Conservation (phyloP, 2,113 vertebrate species). For the Blennius ocellaris region DNA sequence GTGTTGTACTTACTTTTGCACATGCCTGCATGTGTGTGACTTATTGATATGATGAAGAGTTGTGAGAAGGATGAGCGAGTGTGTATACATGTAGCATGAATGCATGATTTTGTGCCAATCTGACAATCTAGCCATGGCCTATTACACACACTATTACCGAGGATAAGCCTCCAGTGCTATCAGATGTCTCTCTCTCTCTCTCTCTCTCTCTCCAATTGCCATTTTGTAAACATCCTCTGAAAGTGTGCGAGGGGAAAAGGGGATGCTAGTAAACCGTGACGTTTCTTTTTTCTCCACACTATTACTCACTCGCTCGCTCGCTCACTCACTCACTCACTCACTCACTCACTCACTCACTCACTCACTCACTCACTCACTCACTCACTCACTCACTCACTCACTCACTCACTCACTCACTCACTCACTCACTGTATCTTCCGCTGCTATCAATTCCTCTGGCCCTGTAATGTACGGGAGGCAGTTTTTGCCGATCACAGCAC, state of each 20-base stretch:
- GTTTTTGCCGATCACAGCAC: constrained; percentile 46
- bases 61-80: background rate
- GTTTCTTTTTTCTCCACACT: constrained; percentile 1
- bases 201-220: background rate
- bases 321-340: too few species aligned
- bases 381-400: too few species aligned
- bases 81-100: constrained; percentile 17
- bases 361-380: too few species aligned
- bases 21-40: background rate
- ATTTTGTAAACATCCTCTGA: background rate
- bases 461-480: constrained; percentile 26
- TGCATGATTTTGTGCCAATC: constrained; percentile 55
- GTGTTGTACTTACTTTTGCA: too few species aligned
- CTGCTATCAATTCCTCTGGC: constrained; percentile 13
- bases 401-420: too few species aligned
- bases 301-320: too few species aligned
- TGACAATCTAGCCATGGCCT: constrained; percentile 42
- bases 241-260: background rate
- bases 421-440: constrained; percentile 38
- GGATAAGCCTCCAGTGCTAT: constrained; percentile 29
- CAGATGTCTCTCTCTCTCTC: constrained; percentile 26
- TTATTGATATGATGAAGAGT: constrained; percentile 13
- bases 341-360: background rate
- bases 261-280: constrained; percentile 9
- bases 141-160: constrained; percentile 61